phyloP scores from a whole-genome alignment of 2,797 vertebrate species.

The Aphelocoma californica region DNA sequence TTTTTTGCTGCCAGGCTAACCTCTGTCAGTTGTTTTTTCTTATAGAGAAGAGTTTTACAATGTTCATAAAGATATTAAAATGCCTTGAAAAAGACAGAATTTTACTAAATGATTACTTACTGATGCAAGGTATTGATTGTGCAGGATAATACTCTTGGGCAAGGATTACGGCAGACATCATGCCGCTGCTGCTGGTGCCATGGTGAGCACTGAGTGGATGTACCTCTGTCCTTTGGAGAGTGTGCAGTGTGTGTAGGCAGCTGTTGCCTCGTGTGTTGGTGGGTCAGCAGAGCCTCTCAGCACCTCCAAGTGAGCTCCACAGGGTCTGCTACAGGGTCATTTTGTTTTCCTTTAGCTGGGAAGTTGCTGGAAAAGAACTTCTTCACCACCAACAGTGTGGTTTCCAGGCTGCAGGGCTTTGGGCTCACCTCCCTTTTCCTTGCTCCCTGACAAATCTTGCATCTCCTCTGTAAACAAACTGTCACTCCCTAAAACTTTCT shows the following conservation, averaged over 20 bases:
- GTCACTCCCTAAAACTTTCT: not conserved
- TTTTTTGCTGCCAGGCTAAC: not conserved
- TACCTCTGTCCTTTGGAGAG: not conserved
- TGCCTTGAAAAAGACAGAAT: not conserved
- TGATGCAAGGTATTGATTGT: not conserved
- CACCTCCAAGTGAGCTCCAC: rapidly evolving
- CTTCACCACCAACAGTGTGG: rapidly evolving
- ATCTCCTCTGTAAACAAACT: not conserved
- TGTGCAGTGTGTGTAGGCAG: rapidly evolving
- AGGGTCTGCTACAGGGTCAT: rapidly evolving
- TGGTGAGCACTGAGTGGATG: rapidly evolving
- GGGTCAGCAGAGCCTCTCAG: not conserved
- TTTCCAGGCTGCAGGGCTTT: not conserved
- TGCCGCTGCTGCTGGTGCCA: rapidly evolving
- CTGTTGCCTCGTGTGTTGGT: rapidly evolving
- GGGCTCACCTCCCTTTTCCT: not conserved
- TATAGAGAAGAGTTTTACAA: not conserved
- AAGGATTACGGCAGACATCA: rapidly evolving
- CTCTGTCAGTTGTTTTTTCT: not conserved
- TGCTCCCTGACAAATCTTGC: rapidly evolving
- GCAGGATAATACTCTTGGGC: not conserved
- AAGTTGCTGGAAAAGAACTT: not conserved
- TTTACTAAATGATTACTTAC: not conserved
- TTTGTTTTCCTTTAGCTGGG: not conserved
- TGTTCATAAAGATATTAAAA: not conserved